Percentiles rank a stretch among this genome's conserved stretches.
These are phyloP conservation scores for Coccyzus lansbergi DNA, from an alignment of 2,797 vertebrate genomes.

Conservation along the genomic window DNA sequence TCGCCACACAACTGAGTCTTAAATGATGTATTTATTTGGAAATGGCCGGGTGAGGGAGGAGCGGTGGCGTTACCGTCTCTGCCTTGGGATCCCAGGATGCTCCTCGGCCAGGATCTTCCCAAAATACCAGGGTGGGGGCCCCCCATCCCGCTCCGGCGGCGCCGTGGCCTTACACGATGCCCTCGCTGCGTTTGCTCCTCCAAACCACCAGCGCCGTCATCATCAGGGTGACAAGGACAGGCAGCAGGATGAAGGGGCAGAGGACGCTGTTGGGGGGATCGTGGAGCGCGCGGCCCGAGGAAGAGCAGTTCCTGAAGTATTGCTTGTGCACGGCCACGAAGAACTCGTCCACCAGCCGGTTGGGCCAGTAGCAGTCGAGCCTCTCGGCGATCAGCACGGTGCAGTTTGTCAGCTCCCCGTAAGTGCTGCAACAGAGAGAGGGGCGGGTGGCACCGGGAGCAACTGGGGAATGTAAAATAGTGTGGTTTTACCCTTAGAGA, in stretches of 20 bases:
- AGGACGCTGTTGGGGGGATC: constrained; percentile 89
- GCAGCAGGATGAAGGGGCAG: constrained; percentile 89
- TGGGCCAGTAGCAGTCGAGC: constrained; percentile 93
- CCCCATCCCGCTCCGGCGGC: fast-evolving
- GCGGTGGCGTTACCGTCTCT: not conserved
- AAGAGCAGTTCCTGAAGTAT: constrained; percentile 90
- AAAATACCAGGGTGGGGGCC: fast-evolving
- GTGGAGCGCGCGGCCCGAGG: constrained; percentile 82
- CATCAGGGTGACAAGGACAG: constrained; percentile 88
- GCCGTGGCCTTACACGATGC: constrained; percentile 81
- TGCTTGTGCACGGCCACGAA: constrained; percentile 87
- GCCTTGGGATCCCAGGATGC: not conserved
- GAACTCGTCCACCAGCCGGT: constrained; percentile 88
- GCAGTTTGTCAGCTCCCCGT: constrained; percentile 90
- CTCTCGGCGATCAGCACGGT: constrained; percentile 81
- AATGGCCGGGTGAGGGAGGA: fast-evolving
- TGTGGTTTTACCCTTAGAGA: too few relatives aligned
- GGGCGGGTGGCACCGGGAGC: not conserved
- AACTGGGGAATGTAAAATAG: too few relatives aligned
- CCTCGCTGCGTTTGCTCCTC: constrained; percentile 91
- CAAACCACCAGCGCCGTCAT: constrained; percentile 93
- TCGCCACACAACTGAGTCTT: fast-evolving
- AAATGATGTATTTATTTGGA: fast-evolving
- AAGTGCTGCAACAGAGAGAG: constrained; percentile 79
- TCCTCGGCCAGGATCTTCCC: not conserved